These are phyloP conservation scores for Anthopleura xanthogrammica DNA, from an alignment of 92 coral and sea anemone species.

Conservation along the genomic window DNA sequence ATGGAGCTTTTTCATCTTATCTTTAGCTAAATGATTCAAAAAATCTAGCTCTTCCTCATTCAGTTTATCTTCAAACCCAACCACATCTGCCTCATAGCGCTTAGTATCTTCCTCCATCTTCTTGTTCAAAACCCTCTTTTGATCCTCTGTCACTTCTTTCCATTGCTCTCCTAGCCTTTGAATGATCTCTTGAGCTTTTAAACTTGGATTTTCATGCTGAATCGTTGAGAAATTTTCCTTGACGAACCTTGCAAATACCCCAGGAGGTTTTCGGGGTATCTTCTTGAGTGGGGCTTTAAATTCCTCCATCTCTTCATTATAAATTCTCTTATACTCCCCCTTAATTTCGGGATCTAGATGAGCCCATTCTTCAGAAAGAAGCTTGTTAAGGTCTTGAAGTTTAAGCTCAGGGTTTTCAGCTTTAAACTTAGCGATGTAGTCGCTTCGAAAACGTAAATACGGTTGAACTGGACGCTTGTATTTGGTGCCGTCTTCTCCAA, in stretches of 20 bases:
- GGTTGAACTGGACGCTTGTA: slow-evolving; percentile 55
- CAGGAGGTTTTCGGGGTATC: slow-evolving; percentile 77
- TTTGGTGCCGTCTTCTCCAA: slow-evolving; percentile 6
- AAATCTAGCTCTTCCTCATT: slow-evolving; percentile 29
- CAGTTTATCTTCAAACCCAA: slow-evolving; percentile 28
- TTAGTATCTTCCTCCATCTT: slow-evolving; percentile 23
- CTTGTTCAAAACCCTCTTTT: slow-evolving; percentile 6
- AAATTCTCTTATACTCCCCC: slow-evolving; percentile 40
- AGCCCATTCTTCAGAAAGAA: slow-evolving; percentile 48
- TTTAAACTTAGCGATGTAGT: slow-evolving; percentile 15
- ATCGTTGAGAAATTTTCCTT: slow-evolving; percentile 51
- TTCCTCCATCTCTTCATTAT: slow-evolving; percentile 37
- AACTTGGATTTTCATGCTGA: slow-evolving; percentile 25
- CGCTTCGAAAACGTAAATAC: slow-evolving; percentile 37
- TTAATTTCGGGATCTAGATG: slow-evolving; percentile 41
- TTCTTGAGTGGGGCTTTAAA: slow-evolving; percentile 60
- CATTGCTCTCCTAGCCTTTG: slow-evolving; percentile 38
- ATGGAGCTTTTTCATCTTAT: slow-evolving; percentile 49
- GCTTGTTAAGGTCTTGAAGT: slow-evolving; percentile 31
- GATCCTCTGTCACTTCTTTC: slow-evolving; percentile 24
- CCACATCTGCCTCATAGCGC: slow-evolving; percentile 28
- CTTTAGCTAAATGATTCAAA: slow-evolving; percentile 40
- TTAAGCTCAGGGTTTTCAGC: slow-evolving; percentile 38
- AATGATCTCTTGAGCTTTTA: slow-evolving; percentile 32
- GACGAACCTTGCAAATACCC: slow-evolving; percentile 59